Conservation (phyloP, 1,140 invertebrate species). For the Akabosia matsudoensis region DNA sequence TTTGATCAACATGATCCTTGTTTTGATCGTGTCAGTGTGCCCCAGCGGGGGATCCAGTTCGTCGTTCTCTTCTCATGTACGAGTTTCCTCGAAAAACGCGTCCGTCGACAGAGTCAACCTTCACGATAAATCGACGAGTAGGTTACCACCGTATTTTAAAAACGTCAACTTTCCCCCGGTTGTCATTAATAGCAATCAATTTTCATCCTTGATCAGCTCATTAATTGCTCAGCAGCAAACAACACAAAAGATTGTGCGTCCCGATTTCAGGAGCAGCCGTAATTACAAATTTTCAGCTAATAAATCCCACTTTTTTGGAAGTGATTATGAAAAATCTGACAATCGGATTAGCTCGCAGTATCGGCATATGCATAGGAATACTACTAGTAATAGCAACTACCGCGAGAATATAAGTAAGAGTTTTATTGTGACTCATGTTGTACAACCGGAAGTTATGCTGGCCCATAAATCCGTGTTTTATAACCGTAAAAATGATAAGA, state of each 20-base stretch:
- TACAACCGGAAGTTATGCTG: no score
- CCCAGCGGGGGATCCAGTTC: not conserved
- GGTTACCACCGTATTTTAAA: not conserved
- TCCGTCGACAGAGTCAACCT: not conserved
- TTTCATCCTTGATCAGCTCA: slow-evolving; percentile 19
- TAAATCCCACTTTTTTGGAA: no score
- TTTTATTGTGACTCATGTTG: no score
- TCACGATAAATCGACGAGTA: not conserved
- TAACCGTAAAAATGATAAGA: no score
- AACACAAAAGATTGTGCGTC: not conserved
- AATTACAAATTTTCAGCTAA: no score
- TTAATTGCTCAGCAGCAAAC: not conserved
- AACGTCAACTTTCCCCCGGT: not conserved
- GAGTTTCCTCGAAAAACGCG: not conserved
- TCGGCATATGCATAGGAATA: not conserved
- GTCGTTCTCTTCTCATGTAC: not conserved
- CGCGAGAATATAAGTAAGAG: no score
- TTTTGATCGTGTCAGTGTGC: slow-evolving; percentile 1
- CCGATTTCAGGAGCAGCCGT: no score
- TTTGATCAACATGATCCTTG: not conserved
- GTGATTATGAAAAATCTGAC: slow-evolving; percentile 13
- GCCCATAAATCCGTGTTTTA: no score
- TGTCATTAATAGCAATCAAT: slow-evolving; percentile 2
- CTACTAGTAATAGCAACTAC: not conserved
- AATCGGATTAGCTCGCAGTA: slow-evolving; percentile 5